phyloP scores from a whole-genome alignment of 1,140 invertebrate genomes.

The Oscheius sp. region DNA sequence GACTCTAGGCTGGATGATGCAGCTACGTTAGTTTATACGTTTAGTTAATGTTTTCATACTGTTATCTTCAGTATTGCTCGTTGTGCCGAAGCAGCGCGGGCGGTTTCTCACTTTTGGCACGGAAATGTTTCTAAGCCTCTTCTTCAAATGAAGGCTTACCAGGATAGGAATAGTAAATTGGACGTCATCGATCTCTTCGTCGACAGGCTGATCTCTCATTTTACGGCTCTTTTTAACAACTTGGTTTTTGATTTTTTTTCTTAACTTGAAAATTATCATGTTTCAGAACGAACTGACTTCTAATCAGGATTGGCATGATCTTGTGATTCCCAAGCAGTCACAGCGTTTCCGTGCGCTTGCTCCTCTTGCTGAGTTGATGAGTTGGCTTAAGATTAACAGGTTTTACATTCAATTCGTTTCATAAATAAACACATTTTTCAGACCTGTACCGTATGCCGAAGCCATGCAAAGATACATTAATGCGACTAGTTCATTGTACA shows the following conservation, averaged over 20 bases:
- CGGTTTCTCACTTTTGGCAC: constrained; percentile 34
- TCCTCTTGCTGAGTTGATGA: constrained; percentile 39
- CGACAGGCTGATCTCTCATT: constrained; percentile 37
- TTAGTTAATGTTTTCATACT: constrained; percentile 8
- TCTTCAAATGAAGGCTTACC: constrained; percentile 39
- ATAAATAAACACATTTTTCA: not conserved
- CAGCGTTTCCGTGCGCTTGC: constrained; percentile 35
- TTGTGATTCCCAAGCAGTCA: constrained; percentile 40
- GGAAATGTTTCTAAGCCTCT: constrained; percentile 24
- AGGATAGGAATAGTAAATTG: constrained; percentile 25
- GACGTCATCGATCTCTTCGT: constrained; percentile 33
- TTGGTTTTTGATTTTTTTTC: constrained; percentile 6
- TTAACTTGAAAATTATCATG: not conserved
- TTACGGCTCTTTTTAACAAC: constrained; percentile 38
- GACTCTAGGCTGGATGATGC: constrained; percentile 33
- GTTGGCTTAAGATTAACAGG: constrained; percentile 37
- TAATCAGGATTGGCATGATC: constrained; percentile 36
- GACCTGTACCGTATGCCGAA: not conserved
- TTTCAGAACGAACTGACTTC: constrained; percentile 36
- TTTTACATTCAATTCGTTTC: not conserved
- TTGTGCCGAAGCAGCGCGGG: constrained; percentile 24
- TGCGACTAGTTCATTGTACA: constrained; percentile 29
- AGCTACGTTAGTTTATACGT: constrained; percentile 29
- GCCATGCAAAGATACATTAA: constrained; percentile 37
- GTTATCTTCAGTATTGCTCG: constrained; percentile 24